phyloP scores from a whole-genome alignment of 1,140 invertebrate species.

The Rhynchophorus ferrugineus region DNA sequence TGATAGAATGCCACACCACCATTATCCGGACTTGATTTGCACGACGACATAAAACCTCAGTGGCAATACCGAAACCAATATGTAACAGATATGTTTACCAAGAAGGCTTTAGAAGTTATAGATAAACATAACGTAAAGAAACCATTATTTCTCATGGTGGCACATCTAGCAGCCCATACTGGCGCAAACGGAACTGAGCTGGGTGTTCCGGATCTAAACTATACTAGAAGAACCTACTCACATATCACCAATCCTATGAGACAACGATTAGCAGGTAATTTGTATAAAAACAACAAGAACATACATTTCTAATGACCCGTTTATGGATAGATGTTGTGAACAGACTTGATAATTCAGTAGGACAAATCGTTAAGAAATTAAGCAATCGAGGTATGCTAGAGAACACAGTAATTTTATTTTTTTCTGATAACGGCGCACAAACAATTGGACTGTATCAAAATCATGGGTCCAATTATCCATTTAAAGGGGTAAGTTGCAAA shows the following conservation, averaged over 20 bases:
- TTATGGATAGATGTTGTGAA: slow-evolving; percentile 65
- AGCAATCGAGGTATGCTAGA: slow-evolving; percentile 55
- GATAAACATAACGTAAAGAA: slow-evolving; percentile 47
- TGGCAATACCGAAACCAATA: slow-evolving; percentile 55
- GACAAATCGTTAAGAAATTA: slow-evolving; percentile 62
- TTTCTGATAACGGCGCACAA: slow-evolving; percentile 73
- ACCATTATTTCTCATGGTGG: slow-evolving; percentile 74
- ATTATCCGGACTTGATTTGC: slow-evolving; percentile 32
- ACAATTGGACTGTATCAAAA: slow-evolving; percentile 66
- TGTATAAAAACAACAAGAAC: not conserved
- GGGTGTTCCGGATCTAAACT: slow-evolving; percentile 61
- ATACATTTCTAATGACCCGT: not conserved
- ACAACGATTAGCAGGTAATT: slow-evolving; percentile 65
- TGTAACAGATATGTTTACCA: slow-evolving; percentile 69
- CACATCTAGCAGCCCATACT: slow-evolving; percentile 73
- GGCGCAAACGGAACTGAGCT: slow-evolving; percentile 59
- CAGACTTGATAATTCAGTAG: slow-evolving; percentile 76
- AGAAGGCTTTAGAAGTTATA: slow-evolving; percentile 64
- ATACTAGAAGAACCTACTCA: slow-evolving; percentile 63
- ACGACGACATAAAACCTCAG: slow-evolving; percentile 35
- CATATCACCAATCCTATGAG: slow-evolving; percentile 67
- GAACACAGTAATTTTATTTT: slow-evolving; percentile 67
- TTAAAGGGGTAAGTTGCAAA: slow-evolving; percentile 59
- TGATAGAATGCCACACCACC: too few species aligned
- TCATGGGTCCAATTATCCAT: slow-evolving; percentile 78